Evolutionary conservation across 2,888 invertebrate genomes (phyloP).

Genomic region (Sphaerophoria rueppellii): DNA sequence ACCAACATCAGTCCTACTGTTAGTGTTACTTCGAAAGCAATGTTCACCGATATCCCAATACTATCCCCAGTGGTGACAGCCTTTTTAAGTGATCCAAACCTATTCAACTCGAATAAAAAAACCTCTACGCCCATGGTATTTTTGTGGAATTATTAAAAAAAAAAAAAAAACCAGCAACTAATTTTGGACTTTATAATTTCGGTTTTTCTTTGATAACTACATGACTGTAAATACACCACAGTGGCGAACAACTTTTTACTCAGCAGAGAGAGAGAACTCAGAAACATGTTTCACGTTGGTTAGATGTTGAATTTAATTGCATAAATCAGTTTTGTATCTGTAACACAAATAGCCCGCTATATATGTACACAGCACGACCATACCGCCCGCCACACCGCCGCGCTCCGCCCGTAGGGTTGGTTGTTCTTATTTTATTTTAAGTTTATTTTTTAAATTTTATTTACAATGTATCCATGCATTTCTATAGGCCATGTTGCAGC

Average conservation of each 20-base stretch:
- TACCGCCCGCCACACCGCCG: too few relatives aligned
- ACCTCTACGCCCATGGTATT: neutral
- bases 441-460: neutral
- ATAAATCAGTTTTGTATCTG: slow-evolving; percentile 70
- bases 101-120: neutral
- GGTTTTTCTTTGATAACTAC: slow-evolving; percentile 24
- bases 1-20: too few relatives aligned
- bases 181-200: slow-evolving; percentile 10
- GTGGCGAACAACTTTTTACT: neutral
- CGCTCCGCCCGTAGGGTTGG: slow-evolving; percentile 23
- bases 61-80: too few relatives aligned
- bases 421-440: slow-evolving; percentile 18
- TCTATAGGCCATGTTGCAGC: slow-evolving; percentile 12
- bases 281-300: slow-evolving; percentile 57
- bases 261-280: neutral
- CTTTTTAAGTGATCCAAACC: neutral
- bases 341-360: slow-evolving; percentile 56
- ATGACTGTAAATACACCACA: slow-evolving; percentile 12
- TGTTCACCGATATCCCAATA: too few relatives aligned
- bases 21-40: neutral
- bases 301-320: slow-evolving; percentile 65
- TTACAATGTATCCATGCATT: slow-evolving; percentile 17
- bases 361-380: too few relatives aligned
- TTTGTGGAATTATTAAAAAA: neutral
- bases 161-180: slow-evolving; percentile 27